Evolutionary conservation across 2,797 vertebrate species (phyloP).

Genomic region (Coendou prehensilis): DNA sequence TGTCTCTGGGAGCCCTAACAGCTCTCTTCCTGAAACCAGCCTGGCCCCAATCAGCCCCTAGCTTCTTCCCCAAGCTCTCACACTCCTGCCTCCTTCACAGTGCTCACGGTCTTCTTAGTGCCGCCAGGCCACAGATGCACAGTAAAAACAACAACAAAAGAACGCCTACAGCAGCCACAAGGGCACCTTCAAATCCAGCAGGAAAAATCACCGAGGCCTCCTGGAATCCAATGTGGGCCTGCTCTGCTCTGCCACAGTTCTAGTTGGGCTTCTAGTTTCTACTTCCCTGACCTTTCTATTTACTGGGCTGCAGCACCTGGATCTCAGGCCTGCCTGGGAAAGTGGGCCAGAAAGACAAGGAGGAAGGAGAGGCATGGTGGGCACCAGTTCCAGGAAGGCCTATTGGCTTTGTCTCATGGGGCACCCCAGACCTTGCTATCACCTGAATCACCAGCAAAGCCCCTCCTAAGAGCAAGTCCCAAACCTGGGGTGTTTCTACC

Average conservation of each 20-base stretch:
- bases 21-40: neutral
- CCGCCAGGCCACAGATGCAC: neutral
- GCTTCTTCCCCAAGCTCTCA: neutral
- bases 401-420: rapidly evolving
- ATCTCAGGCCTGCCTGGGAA: neutral
- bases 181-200: neutral
- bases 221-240: neutral
- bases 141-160: neutral
- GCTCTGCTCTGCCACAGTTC: neutral
- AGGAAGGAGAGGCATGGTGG: neutral
- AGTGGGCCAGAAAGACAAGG: neutral
- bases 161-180: neutral
- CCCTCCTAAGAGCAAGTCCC: neutral
- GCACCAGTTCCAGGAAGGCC: neutral
- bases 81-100: neutral
- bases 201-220: neutral
- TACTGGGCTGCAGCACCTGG: neutral
- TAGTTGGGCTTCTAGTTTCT: neutral
- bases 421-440: no score
- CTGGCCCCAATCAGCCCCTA: neutral
- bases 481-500: neutral
- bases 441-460: neutral
- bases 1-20: neutral
- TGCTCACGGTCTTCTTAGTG: neutral
- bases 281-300: neutral